These are phyloP conservation scores for Eidolon helvum DNA, from an alignment of 2,113 vertebrate species.

Conservation along the genomic window DNA sequence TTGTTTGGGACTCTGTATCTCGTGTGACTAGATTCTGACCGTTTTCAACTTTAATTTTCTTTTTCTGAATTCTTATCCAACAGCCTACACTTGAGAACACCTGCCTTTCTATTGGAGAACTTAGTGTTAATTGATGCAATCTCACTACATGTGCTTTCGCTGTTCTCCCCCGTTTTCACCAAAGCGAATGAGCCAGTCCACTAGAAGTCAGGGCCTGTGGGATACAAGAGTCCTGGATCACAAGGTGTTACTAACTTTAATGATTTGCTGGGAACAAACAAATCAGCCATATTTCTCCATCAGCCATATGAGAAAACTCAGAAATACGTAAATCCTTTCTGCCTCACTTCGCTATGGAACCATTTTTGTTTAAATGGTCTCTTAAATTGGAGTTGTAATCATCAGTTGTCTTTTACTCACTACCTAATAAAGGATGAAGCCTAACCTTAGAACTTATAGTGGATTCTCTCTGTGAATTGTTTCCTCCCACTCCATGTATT, in stretches of 20 bases:
- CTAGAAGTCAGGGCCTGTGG: conserved; percentile 75
- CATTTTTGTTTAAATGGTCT: conserved; percentile 83
- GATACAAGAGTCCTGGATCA: conserved; percentile 80
- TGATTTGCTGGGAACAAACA: conserved; percentile 78
- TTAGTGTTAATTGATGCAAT: not conserved
- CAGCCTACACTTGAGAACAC: not conserved
- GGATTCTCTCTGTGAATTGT: conserved; percentile 84
- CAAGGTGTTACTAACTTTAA: conserved; percentile 68
- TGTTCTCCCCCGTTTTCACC: conserved; percentile 54
- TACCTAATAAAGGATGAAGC: conserved; percentile 91
- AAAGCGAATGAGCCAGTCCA: conserved; percentile 68
- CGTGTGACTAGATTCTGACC: not conserved
- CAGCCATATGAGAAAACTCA: conserved; percentile 77
- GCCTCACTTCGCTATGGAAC: conserved; percentile 84
- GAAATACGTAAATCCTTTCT: conserved; percentile 81
- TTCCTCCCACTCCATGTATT: not conserved
- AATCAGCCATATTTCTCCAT: conserved; percentile 83
- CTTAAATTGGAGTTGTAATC: conserved; percentile 85
- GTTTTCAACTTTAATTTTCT: not conserved
- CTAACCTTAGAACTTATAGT: conserved; percentile 82
- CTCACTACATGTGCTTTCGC: conserved; percentile 26
- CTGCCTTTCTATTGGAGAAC: not conserved
- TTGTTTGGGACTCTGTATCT: not conserved
- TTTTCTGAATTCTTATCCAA: not conserved
- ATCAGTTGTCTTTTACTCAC: conserved; percentile 86